Percentiles rank a stretch among this genome's conserved stretches.
Evolutionary conservation across 1,140 invertebrate genomes (phyloP).

Genomic region (Calliopsis andreniformis): DNA sequence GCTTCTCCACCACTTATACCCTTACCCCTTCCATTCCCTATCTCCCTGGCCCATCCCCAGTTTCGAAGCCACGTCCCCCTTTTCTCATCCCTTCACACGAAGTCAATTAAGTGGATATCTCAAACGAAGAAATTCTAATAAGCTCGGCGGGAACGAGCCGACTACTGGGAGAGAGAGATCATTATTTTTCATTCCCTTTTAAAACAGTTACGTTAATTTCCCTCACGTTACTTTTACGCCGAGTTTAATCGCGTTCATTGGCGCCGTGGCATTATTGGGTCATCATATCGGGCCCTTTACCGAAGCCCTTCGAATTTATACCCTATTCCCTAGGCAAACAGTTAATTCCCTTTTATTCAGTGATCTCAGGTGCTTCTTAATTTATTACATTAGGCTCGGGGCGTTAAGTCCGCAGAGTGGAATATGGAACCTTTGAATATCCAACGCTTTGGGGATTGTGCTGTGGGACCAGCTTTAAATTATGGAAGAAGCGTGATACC

Average conservation of each 20-base stretch:
- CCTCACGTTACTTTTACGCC: conserved; percentile 37
- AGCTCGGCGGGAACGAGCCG: conserved; percentile 43
- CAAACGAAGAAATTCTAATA: conserved; percentile 72
- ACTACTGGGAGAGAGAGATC: conserved; percentile 17
- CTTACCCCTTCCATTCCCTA: conserved; percentile 24
- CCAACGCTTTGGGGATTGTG: no score
- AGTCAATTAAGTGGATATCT: conserved; percentile 72
- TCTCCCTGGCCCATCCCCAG: conserved; percentile 32
- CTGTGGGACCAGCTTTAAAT: no score
- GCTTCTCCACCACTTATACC: conserved; percentile 33
- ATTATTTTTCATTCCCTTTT: conserved; percentile 43
- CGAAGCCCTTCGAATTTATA: neutral
- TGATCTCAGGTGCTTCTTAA: neutral
- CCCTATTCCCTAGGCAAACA: neutral
- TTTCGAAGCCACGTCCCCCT: conserved; percentile 40
- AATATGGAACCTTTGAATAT: no score
- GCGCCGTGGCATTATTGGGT: conserved; percentile 2
- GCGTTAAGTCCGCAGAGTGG: no score
- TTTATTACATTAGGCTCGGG: no score
- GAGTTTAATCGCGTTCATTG: conserved; percentile 42
- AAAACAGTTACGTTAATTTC: conserved; percentile 30
- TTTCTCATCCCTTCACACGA: conserved; percentile 54
- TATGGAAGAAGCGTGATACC: no score
- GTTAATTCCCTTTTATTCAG: neutral
- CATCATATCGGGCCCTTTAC: neutral